A percentile compares a stretch with the other conserved stretches of the same genome.
These are phyloP conservation scores for Margaritifera margaritifera DNA, from an alignment of 2,888 invertebrate genomes.

Conservation along the genomic window DNA sequence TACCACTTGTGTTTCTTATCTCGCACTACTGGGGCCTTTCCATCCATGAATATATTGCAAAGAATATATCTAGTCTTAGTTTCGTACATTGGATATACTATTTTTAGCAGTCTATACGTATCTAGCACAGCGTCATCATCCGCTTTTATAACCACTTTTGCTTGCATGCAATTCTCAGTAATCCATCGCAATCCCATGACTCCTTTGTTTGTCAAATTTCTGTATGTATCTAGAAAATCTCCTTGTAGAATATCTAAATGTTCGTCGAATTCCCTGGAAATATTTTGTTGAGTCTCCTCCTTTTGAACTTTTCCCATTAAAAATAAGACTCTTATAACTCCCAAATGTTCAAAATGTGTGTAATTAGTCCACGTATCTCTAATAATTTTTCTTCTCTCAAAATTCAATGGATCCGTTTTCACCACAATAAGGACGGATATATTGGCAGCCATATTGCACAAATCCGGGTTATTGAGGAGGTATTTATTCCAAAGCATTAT, in stretches of 20 bases:
- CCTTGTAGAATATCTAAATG: conserved; percentile 5
- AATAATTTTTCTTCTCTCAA: background rate
- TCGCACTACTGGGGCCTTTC: background rate
- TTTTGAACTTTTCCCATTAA: background rate
- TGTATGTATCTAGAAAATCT: conserved; percentile 1
- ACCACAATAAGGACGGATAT: background rate
- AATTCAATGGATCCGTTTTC: background rate
- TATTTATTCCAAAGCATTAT: background rate
- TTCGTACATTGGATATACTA: background rate
- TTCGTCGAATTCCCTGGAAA: background rate
- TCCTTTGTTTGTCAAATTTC: conserved; percentile 9
- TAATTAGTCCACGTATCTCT: conserved; percentile 1
- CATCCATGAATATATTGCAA: background rate
- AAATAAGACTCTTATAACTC: background rate
- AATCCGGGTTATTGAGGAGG: conserved; percentile 2
- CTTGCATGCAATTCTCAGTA: conserved; percentile 2
- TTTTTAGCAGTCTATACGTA: background rate
- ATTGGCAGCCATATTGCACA: background rate
- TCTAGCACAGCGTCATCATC: conserved; percentile 1
- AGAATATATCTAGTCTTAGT: background rate
- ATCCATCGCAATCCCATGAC: conserved; percentile 7
- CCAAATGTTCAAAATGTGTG: background rate
- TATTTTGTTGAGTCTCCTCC: background rate
- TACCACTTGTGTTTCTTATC: conserved; percentile 1
- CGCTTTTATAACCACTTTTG: background rate